Base-by-base conservation (phyloP, 2,888 invertebrate genomes). In the Caenorhabditis sp. region DNA sequence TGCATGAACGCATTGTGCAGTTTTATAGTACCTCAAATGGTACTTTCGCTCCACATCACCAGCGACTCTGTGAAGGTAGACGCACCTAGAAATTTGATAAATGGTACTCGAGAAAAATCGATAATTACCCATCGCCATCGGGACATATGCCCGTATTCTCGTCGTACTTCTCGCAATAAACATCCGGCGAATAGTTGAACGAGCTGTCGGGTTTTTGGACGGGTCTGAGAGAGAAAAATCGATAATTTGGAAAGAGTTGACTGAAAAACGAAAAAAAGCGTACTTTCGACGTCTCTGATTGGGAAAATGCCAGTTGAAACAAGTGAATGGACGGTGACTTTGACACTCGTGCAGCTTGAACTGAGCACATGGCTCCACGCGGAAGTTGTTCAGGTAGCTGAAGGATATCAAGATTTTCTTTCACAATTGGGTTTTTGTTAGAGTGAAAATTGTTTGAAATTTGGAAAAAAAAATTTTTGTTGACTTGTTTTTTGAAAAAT, bases 261-360 rank as follows among this genome's bases (percentile, higher is more conserved):
- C 9, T 32, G 5, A 32, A 32, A 32, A 32, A 6, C 32, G 32
- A 32, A 9, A 32, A 32, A 32, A 44, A 44, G 3, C 15, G 6
- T 44, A 81, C 82, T 74, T 80, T 47, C 98, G 94, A 93, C 98
- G 95, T 92, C 98, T 94, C 93, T 99, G 99, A 94, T 99, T 99
- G 95, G 97, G 96, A 94, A 99, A 99, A 95, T 98, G 98, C 93
- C 87, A 88, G 51, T 88, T 82, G 83, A 88, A 88, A 55, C 88
- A 88, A 5, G 87, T 88, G 72, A 83, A 88, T 11, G 88, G 88
- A 26, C 85, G 80, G 67, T 86, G 98, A 94, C 98, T 97, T 93
- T 97, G 97, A 94, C 98, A 99, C 95, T 98, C 98, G 94, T 98
- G 98, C 94, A 98, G 98, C 92, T 98, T 95, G 94, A 99, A 99